These are phyloP conservation scores for Origma solitaria DNA, from an alignment of 2,113 vertebrate species.

Conservation along the genomic window DNA sequence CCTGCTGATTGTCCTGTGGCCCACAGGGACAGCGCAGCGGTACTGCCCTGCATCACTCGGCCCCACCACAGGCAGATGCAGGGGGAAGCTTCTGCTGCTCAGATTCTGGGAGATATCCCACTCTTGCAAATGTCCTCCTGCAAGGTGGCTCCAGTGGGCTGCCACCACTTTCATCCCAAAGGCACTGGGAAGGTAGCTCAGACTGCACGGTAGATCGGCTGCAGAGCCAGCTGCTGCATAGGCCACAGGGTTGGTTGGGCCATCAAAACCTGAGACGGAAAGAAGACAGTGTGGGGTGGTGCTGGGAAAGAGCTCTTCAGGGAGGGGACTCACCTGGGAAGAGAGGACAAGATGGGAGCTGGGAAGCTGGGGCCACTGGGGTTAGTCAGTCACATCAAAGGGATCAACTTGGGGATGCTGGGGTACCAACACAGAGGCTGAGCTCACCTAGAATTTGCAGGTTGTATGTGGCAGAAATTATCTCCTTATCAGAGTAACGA, in stretches of 20 bases:
- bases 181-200: conserved; percentile 13
- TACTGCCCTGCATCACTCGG: conserved; percentile 62
- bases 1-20: conserved; percentile 34
- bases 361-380: not conserved
- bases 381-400: not conserved
- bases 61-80: conserved; percentile 50
- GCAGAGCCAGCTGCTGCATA: conserved; percentile 66
- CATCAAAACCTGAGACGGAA: conserved; percentile 61
- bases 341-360: not conserved
- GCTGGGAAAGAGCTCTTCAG: not conserved
- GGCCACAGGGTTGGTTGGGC: conserved; percentile 26
- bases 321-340: not conserved
- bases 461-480: conserved; percentile 4
- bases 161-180: not conserved
- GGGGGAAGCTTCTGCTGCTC: conserved; percentile 45
- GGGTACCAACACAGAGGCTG: not conserved
- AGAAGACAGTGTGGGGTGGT: not conserved
- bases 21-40: conserved; percentile 43
- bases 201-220: conserved; percentile 51
- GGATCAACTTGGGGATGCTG: not conserved
- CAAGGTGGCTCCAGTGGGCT: conserved; percentile 50
- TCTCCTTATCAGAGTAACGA: conserved; percentile 59
- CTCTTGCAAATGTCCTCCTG: not conserved
- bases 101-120: not conserved
- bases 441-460: conserved; percentile 68